Evolutionary conservation across 2,113 vertebrate species (phyloP).

Genomic region (Piliocolobus tephrosceles): DNA sequence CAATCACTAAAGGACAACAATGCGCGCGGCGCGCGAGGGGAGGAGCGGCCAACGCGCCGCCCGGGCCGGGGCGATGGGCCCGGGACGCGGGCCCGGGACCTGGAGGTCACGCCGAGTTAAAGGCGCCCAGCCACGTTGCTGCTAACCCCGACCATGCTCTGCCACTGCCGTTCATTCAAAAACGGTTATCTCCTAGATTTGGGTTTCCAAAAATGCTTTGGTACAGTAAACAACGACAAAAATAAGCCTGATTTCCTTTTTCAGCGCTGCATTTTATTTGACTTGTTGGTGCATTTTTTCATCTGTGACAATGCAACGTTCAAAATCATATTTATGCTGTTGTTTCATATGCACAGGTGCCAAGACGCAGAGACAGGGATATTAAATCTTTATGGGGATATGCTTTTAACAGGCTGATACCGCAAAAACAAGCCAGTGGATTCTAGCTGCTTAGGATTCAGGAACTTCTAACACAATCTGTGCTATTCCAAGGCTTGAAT

Average conservation of each 20-base stretch:
- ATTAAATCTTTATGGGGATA: background rate
- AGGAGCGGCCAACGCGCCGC: background rate
- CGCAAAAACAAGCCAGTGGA: background rate
- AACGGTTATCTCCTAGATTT: background rate
- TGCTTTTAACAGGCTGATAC: too few species aligned
- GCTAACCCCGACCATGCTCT: background rate
- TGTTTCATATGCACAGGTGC: background rate
- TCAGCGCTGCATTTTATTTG: background rate
- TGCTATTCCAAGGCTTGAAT: background rate
- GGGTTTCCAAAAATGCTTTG: background rate
- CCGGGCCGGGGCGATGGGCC: background rate
- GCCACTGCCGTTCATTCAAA: background rate
- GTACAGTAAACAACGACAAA: background rate
- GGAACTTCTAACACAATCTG: background rate
- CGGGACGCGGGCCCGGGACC: background rate
- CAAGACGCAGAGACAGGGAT: background rate
- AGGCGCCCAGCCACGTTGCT: background rate
- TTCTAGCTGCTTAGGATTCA: conserved; percentile 38
- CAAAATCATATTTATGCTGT: background rate
- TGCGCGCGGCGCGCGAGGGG: background rate
- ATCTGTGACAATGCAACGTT: background rate
- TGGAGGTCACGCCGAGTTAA: conserved; percentile 40
- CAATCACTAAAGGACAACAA: conserved; percentile 61
- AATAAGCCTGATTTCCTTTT: background rate
- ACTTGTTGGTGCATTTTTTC: background rate